Percentiles rank a stretch among this genome's conserved stretches.
phyloP scores from a whole-genome alignment of 2,888 invertebrate species.

The Elegia similella region DNA sequence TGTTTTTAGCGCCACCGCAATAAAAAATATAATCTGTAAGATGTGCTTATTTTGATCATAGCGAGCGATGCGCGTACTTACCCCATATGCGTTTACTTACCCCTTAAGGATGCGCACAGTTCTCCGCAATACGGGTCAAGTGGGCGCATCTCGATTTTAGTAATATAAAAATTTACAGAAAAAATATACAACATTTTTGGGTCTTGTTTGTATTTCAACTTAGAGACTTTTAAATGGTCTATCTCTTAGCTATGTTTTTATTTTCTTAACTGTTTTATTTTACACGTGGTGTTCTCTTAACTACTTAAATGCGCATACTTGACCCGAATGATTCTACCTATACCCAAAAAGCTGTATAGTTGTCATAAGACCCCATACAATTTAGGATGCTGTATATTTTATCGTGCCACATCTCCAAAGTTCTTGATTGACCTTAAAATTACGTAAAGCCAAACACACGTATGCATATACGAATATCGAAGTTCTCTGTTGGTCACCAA shows the following conservation, averaged over 20 bases:
- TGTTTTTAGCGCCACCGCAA: too few species aligned
- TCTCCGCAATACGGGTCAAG: background rate
- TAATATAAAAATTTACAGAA: background rate
- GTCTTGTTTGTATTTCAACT: slow-evolving; percentile 1
- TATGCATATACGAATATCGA: too few species aligned
- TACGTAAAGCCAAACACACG: too few species aligned
- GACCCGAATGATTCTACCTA: background rate
- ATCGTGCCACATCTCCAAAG: slow-evolving; percentile 10
- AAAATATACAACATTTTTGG: background rate
- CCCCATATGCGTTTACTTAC: slow-evolving; percentile 1
- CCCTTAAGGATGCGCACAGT: background rate
- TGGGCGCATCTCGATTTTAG: background rate
- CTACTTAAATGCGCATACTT: background rate
- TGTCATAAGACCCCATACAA: slow-evolving; percentile 5
- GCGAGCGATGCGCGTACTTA: background rate
- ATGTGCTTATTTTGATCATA: slow-evolving; percentile 1
- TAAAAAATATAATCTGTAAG: background rate
- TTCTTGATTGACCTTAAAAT: background rate
- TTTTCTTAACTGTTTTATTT: background rate
- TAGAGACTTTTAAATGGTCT: background rate
- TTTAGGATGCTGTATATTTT: slow-evolving; percentile 2
- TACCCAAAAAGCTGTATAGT: background rate
- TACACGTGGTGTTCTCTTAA: background rate
- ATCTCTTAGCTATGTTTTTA: background rate
- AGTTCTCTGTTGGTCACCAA: background rate